Evolutionary conservation across 2,888 invertebrate genomes (phyloP).

Genomic region (Drosophila multiciliata): DNA sequence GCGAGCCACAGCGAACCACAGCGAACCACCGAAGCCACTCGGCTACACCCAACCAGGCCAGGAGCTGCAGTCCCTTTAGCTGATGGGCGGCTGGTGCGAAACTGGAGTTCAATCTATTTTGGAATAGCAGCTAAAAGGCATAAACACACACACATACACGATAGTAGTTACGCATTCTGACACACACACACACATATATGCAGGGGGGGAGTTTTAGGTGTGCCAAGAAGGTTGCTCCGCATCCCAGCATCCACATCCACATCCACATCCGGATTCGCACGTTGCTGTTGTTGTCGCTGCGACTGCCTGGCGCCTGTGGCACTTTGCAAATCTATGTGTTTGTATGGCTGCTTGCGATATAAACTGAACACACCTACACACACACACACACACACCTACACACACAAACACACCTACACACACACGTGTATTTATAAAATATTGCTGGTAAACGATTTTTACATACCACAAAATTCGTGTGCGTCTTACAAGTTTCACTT

Average conservation of each 20-base stretch:
- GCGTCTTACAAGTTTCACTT: slow-evolving; percentile 25
- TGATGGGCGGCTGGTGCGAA: slow-evolving; percentile 39
- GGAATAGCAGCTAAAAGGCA: slow-evolving; percentile 54
- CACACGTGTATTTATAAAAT: slow-evolving; percentile 60
- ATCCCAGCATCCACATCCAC: slow-evolving; percentile 43
- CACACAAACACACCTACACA: slow-evolving; percentile 11
- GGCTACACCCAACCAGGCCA: no score
- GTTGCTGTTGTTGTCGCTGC: slow-evolving; percentile 32
- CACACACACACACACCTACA: slow-evolving; percentile 7
- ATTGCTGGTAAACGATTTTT: slow-evolving; percentile 72
- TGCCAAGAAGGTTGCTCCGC: slow-evolving; percentile 31
- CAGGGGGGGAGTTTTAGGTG: slow-evolving; percentile 45
- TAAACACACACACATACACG: slow-evolving; percentile 1
- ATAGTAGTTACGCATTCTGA: slow-evolving; percentile 19
- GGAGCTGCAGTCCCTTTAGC: slow-evolving; percentile 3
- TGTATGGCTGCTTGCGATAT: slow-evolving; percentile 49
- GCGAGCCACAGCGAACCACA: not conserved
- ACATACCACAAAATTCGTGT: slow-evolving; percentile 63
- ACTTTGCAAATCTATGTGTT: slow-evolving; percentile 57
- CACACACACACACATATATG: slow-evolving; percentile 8
- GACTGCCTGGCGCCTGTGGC: slow-evolving; percentile 57
- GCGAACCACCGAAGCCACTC: not conserved
- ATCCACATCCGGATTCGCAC: slow-evolving; percentile 52
- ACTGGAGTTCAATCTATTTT: slow-evolving; percentile 52
- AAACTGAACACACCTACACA: slow-evolving; percentile 7